Percentiles rank a stretch among this genome's conserved stretches.
phyloP scores from a whole-genome alignment of 2,888 invertebrate species.

The Clivina fossor region DNA sequence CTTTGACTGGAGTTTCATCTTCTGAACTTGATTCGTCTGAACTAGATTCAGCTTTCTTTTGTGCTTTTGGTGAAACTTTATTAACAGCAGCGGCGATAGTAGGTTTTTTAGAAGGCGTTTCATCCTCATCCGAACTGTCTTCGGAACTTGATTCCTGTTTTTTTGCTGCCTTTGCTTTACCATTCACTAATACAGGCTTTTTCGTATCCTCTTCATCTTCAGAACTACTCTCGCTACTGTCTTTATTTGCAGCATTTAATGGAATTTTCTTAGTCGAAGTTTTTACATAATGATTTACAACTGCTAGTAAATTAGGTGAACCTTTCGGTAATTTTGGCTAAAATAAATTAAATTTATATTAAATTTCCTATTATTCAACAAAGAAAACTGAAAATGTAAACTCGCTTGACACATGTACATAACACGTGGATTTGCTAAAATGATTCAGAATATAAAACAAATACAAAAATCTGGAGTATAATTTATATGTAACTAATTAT shows the following conservation, averaged over 20 bases:
- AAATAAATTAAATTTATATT: slow-evolving; percentile 49
- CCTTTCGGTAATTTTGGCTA: slow-evolving; percentile 67
- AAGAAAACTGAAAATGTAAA: slow-evolving; percentile 2
- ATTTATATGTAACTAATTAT: neutral
- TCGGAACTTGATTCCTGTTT: slow-evolving; percentile 31
- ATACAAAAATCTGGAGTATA: slow-evolving; percentile 6
- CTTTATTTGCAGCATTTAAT: slow-evolving; percentile 42
- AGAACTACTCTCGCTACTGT: slow-evolving; percentile 46
- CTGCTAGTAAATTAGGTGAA: slow-evolving; percentile 64
- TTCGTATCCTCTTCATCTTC: slow-evolving; percentile 44
- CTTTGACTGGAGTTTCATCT: slow-evolving; percentile 36
- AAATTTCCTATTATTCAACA: neutral
- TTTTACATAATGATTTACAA: slow-evolving; percentile 61
- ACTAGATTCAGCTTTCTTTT: slow-evolving; percentile 33
- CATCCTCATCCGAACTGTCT: slow-evolving; percentile 35
- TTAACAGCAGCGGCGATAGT: slow-evolving; percentile 30
- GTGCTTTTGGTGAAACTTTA: slow-evolving; percentile 28
- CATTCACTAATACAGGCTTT: slow-evolving; percentile 36
- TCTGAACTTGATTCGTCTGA: slow-evolving; percentile 37
- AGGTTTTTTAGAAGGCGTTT: slow-evolving; percentile 33
- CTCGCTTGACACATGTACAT: slow-evolving; percentile 16
- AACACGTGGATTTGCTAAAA: slow-evolving; percentile 38
- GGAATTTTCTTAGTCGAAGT: slow-evolving; percentile 54
- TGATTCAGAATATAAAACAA: neutral
- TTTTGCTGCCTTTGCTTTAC: slow-evolving; percentile 35